phyloP scores from a whole-genome alignment of 2,888 invertebrate genomes.

The Heliconius sara region DNA sequence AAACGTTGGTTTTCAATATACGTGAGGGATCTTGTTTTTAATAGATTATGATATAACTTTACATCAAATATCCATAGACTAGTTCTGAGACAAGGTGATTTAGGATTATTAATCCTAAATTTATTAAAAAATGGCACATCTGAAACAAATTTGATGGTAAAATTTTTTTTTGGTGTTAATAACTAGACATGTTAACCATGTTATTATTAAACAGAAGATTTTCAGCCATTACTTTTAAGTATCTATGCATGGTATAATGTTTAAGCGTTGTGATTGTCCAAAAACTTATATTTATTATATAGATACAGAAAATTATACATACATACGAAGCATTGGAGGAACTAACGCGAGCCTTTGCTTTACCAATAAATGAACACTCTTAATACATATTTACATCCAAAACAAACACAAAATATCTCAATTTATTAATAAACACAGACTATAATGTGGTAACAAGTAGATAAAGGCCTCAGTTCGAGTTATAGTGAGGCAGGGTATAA shows the following conservation, averaged over 20 bases:
- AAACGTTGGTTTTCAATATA: slow-evolving; percentile 70
- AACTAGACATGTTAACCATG: too few species aligned
- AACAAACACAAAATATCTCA: background rate
- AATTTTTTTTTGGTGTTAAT: too few species aligned
- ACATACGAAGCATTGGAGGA: too few species aligned
- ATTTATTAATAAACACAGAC: background rate
- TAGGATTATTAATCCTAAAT: background rate
- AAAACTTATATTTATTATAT: too few species aligned
- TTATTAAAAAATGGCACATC: background rate
- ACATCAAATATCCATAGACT: slow-evolving; percentile 2
- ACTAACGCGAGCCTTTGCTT: too few species aligned
- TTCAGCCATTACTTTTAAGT: too few species aligned
- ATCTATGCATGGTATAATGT: too few species aligned
- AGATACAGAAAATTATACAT: too few species aligned
- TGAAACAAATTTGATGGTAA: background rate
- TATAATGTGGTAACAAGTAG: background rate
- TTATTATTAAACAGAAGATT: too few species aligned
- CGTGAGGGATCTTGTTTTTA: slow-evolving; percentile 53
- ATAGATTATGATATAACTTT: slow-evolving; percentile 22
- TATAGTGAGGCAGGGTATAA: slow-evolving; percentile 66
- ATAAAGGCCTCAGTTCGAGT: slow-evolving; percentile 15
- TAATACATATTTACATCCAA: background rate
- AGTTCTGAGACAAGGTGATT: background rate
- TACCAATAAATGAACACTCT: too few species aligned
- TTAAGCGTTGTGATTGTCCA: too few species aligned